phyloP scores from a whole-genome alignment of 2,797 vertebrate genomes.

The Malurus leucopterus region DNA sequence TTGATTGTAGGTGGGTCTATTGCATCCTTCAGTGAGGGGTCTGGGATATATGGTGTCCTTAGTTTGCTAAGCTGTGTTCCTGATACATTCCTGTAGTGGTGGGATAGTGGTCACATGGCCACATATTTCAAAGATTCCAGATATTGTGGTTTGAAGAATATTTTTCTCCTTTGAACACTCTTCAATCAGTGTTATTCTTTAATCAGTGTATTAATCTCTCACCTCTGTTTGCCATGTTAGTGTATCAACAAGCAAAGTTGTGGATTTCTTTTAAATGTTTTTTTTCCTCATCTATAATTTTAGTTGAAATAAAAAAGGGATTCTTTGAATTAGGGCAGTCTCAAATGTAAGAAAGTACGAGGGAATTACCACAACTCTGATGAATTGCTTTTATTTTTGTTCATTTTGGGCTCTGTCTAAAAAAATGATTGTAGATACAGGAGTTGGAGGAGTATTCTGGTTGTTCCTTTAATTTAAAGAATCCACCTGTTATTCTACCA shows the following conservation, averaged over 20 bases:
- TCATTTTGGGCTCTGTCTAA: neutral
- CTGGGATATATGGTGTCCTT: neutral
- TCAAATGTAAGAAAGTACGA: neutral
- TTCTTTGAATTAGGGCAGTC: neutral
- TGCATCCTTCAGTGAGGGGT: neutral
- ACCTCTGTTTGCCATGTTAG: neutral
- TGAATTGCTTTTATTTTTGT: neutral
- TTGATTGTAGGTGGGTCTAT: neutral
- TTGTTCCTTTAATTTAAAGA: neutral
- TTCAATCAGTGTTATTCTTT: neutral
- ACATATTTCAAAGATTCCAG: neutral
- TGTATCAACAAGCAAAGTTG: neutral
- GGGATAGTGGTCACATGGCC: rapidly evolving
- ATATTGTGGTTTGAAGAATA: neutral
- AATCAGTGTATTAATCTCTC: neutral
- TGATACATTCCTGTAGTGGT: neutral
- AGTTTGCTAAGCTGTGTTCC: neutral
- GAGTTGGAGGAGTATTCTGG: neutral
- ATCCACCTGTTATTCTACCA: neutral
- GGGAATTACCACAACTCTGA: neutral
- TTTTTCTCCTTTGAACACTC: neutral
- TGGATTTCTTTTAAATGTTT: neutral
- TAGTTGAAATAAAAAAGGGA: neutral
- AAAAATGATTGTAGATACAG: neutral
- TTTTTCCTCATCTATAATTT: neutral